A percentile compares a stretch with the other conserved stretches of the same genome.
Conservation (phyloP, 2,113 vertebrate genomes). For the Nesogale talazaci region DNA sequence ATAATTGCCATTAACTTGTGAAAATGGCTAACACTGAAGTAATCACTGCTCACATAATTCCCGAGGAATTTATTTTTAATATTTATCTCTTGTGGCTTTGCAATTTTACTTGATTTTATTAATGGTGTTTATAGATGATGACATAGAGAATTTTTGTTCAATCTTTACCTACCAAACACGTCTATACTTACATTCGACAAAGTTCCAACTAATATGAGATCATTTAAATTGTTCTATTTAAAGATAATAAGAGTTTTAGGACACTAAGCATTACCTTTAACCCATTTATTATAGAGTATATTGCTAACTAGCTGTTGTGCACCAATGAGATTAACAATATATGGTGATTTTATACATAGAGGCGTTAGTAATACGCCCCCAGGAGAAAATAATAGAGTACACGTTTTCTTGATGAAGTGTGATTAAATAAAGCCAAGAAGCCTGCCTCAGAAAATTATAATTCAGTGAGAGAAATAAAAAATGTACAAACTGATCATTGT, state of each 20-base stretch:
- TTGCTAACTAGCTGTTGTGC: conserved; percentile 72
- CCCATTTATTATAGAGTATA: conserved; percentile 55
- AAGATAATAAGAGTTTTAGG: conserved; percentile 51
- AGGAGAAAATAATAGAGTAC: conserved; percentile 70
- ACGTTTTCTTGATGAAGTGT: conserved; percentile 74
- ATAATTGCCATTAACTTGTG: neutral
- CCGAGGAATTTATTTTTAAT: neutral
- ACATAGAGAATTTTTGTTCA: neutral
- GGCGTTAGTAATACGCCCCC: conserved; percentile 64
- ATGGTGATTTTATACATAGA: conserved; percentile 65
- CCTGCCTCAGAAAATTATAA: conserved; percentile 60
- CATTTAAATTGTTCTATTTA: conserved; percentile 52
- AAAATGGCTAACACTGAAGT: neutral
- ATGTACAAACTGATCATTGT: conserved; percentile 31
- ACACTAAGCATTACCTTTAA: conserved; percentile 69
- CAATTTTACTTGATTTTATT: conserved; percentile 16
- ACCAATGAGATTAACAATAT: conserved; percentile 70
- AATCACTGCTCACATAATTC: neutral
- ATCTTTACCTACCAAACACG: conserved; percentile 1
- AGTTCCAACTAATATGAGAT: conserved; percentile 35
- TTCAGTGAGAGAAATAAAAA: conserved; percentile 46
- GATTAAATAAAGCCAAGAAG: conserved; percentile 67
- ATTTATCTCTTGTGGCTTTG: neutral
- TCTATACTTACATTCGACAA: conserved; percentile 40
- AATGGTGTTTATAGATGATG: conserved; percentile 54